Percentiles rank a stretch among this genome's conserved stretches.
Evolutionary conservation across 2,888 invertebrate genomes (phyloP).

Genomic region (Perdita meconis): DNA sequence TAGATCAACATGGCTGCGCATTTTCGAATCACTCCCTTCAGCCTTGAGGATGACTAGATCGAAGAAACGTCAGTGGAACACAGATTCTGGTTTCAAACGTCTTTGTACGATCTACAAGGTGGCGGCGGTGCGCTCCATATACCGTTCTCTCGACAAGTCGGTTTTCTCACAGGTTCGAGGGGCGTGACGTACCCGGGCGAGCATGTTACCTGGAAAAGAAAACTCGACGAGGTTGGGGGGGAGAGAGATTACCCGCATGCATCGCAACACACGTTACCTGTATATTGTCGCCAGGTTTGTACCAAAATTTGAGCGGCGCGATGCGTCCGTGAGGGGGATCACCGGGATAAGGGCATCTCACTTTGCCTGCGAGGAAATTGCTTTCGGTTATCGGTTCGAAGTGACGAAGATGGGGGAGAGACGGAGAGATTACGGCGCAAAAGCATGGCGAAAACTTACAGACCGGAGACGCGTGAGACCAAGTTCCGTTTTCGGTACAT

Average conservation of each 20-base stretch:
- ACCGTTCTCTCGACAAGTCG: conserved; percentile 88
- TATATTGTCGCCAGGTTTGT: conserved; percentile 90
- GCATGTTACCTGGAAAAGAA: conserved; percentile 88
- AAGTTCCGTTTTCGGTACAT: conserved; percentile 94
- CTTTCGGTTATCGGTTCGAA: too few species aligned
- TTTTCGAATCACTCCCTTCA: too few species aligned
- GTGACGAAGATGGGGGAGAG: background rate
- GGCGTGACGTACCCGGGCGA: conserved; percentile 87
- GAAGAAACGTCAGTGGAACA: too few species aligned
- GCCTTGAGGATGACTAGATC: too few species aligned
- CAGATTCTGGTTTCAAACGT: conserved; percentile 84
- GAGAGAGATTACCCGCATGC: too few species aligned
- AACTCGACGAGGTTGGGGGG: background rate
- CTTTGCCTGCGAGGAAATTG: conserved; percentile 86
- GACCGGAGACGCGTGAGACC: conserved; percentile 94
- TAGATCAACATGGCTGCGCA: too few species aligned
- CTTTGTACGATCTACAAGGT: conserved; percentile 88
- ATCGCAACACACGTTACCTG: too few species aligned
- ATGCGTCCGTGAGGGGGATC: conserved; percentile 90
- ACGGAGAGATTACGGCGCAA: background rate
- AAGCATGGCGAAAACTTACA: conserved; percentile 85
- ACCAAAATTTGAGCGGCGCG: conserved; percentile 90
- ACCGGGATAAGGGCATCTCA: conserved; percentile 90
- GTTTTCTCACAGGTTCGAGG: conserved; percentile 86
- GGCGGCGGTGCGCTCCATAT: conserved; percentile 89